Evolutionary conservation across 2,888 invertebrate genomes (phyloP).

Genomic region (Volucella inflata): DNA sequence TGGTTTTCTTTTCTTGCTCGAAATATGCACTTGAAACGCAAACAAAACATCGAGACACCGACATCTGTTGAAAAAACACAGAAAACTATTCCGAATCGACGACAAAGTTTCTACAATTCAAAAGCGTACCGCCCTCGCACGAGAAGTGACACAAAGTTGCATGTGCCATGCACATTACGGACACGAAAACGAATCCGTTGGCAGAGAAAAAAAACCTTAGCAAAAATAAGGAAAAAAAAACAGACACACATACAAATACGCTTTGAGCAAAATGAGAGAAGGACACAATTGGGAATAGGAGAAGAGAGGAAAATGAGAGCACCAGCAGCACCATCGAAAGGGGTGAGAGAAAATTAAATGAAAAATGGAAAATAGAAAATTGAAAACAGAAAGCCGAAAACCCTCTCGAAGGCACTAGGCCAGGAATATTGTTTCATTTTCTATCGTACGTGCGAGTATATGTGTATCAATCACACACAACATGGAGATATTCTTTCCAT

Average conservation of each 20-base stretch:
- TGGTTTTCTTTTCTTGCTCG: neutral
- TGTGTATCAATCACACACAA: too few relatives aligned
- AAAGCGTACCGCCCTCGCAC: constrained; percentile 47
- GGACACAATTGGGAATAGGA: constrained; percentile 33
- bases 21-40: constrained; percentile 33
- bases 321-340: constrained; percentile 13
- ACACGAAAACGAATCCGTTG: constrained; percentile 43
- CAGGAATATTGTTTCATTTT: constrained; percentile 47
- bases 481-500: neutral
- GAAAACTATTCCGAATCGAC: constrained; percentile 58
- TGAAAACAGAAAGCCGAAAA: constrained; percentile 27
- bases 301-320: constrained; percentile 45
- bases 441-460: constrained; percentile 26
- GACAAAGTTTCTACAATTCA: constrained; percentile 43
- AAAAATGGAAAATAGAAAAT: neutral
- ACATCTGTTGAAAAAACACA: constrained; percentile 55
- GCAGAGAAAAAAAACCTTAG: constrained; percentile 14
- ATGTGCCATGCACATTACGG: constrained; percentile 72
- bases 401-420: constrained; percentile 55
- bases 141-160: constrained; percentile 67
- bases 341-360: constrained; percentile 41
- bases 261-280: constrained; percentile 67
- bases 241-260: neutral
- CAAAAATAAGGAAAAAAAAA: constrained; percentile 36
- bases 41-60: constrained; percentile 19